Evolutionary conservation across 2,113 vertebrate species (phyloP).

Genomic region (Panurus biarmicus): DNA sequence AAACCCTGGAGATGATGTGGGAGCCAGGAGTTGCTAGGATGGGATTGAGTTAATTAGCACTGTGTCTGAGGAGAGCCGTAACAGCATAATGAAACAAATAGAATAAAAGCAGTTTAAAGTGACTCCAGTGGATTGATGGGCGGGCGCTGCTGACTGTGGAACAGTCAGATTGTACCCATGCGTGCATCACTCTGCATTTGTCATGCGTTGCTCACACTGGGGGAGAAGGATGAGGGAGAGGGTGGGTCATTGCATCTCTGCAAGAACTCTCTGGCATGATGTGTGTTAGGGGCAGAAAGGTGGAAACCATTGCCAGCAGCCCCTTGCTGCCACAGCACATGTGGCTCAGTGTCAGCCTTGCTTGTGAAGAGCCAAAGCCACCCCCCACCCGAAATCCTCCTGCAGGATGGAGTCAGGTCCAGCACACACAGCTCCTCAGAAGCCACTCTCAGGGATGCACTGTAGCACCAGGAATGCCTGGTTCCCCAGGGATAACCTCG

Average conservation of each 20-base stretch:
- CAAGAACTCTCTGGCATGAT: not conserved
- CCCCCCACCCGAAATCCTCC: not conserved
- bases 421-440: not conserved
- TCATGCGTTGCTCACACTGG: not conserved
- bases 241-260: not conserved
- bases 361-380: not conserved
- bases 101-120: slow-evolving; percentile 5
- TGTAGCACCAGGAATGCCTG: not conserved
- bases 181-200: not conserved
- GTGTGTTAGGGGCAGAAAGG: not conserved
- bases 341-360: not conserved
- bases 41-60: slow-evolving; percentile 40
- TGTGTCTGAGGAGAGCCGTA: not conserved
- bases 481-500: not conserved
- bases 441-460: not conserved
- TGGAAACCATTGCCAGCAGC: not conserved
- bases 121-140: not conserved
- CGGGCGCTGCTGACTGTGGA: not conserved
- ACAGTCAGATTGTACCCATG: not conserved
- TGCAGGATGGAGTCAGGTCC: not conserved
- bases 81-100: slow-evolving; percentile 2
- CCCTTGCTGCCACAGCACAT: not conserved
- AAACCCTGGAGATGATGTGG: slow-evolving; percentile 10
- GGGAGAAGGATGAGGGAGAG: not conserved
- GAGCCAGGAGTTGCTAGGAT: not conserved